Conservation (phyloP, 2,113 vertebrate genomes). For the Vulpes vulpes region DNA sequence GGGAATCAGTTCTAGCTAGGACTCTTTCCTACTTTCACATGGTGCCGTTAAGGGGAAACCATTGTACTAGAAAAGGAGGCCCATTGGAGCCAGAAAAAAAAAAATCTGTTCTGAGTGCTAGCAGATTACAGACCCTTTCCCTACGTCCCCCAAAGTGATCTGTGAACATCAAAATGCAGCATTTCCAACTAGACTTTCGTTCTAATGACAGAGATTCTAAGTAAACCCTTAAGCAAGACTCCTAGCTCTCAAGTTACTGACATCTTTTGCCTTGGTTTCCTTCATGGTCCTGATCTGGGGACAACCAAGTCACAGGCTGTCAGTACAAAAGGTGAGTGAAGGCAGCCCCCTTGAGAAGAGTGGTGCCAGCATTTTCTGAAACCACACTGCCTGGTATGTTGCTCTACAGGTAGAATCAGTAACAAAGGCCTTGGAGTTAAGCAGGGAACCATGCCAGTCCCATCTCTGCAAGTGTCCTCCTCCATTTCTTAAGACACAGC, state of each 20-base stretch:
- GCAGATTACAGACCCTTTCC: neutral
- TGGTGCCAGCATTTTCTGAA: neutral
- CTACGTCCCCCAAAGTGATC: neutral
- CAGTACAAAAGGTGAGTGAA: neutral
- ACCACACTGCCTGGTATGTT: neutral
- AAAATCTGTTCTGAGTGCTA: neutral
- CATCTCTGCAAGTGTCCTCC: neutral
- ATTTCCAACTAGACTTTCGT: neutral
- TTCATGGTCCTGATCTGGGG: neutral
- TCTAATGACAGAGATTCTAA: constrained; percentile 14
- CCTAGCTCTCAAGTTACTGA: neutral
- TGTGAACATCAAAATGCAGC: neutral
- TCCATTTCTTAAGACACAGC: neutral
- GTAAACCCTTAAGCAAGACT: neutral
- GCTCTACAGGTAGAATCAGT: neutral
- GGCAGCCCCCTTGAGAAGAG: neutral
- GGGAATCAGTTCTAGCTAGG: neutral
- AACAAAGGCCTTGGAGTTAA: neutral
- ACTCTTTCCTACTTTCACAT: neutral
- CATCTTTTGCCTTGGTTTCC: neutral
- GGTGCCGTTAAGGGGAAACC: neutral
- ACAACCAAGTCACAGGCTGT: neutral
- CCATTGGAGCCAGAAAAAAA: neutral
- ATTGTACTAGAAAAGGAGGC: neutral
- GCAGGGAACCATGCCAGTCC: too few relatives aligned